phyloP scores from a whole-genome alignment of 53 echinoderm and acorn worm species.

The Glandiceps talaboti region DNA sequence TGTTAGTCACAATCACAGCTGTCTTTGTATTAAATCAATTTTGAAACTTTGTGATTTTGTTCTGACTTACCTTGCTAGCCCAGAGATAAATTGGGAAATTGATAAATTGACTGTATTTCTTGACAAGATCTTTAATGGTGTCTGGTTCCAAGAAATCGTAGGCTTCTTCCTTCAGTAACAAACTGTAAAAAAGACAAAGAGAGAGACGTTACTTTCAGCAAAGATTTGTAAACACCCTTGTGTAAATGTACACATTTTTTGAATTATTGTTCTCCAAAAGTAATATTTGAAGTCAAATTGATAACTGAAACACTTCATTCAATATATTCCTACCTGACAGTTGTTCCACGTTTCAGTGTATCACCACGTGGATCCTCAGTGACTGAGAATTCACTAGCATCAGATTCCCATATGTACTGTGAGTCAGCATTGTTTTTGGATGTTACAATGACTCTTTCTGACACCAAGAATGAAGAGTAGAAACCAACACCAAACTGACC shows the following conservation, averaged over 20 bases:
- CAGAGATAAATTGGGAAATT: slow-evolving; percentile 99
- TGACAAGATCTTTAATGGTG: slow-evolving; percentile 87
- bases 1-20: no score
- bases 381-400: slow-evolving; percentile 75
- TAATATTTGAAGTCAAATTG: no score
- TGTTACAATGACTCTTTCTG: slow-evolving; percentile 83
- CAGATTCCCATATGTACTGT: slow-evolving; percentile 95
- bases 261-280: no score
- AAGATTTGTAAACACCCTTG: no score
- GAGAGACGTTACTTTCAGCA: no score
- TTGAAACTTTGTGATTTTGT: no score
- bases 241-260: no score
- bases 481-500: slow-evolving; percentile 99
- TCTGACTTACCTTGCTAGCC: slow-evolving; percentile 93
- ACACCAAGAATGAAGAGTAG: slow-evolving; percentile 90
- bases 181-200: slow-evolving; percentile 39
- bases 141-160: slow-evolving; percentile 91
- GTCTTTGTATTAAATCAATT: no score
- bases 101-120: slow-evolving; percentile 99
- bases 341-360: slow-evolving; percentile 84
- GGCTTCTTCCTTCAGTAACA: slow-evolving; percentile 92
- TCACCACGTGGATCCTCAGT: slow-evolving; percentile 82
- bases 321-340: slow-evolving; percentile 58
- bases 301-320: no score
- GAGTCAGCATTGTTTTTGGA: slow-evolving; percentile 82